Percentiles rank a stretch among this genome's conserved stretches.
phyloP scores from a whole-genome alignment of 92 coral and sea anemone species.

The Zoanthus sociatus region DNA sequence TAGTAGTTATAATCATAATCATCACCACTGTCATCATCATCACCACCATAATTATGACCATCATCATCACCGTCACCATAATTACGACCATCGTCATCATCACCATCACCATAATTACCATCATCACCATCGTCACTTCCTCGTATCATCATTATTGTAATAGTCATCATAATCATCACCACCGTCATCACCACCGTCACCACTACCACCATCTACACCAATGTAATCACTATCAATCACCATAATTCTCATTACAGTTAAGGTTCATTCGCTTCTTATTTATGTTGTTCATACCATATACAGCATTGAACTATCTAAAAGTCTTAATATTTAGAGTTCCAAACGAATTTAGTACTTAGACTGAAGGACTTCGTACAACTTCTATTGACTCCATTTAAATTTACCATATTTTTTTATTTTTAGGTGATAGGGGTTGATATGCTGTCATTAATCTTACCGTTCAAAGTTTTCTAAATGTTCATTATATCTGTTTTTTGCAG shows the following conservation, averaged over 20 bases:
- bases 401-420: too few relatives aligned
- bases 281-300: neutral
- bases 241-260: too few relatives aligned
- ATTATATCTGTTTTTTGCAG: slow-evolving; percentile 20
- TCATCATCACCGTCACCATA: neutral
- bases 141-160: too few relatives aligned
- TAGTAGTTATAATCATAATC: too few relatives aligned
- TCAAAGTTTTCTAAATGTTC: neutral
- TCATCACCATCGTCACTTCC: neutral
- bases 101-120: neutral
- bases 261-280: too few relatives aligned
- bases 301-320: too few relatives aligned
- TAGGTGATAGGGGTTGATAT: too few relatives aligned
- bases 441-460: too few relatives aligned
- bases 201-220: neutral
- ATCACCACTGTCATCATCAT: neutral
- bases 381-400: too few relatives aligned
- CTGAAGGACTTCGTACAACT: too few relatives aligned
- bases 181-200: neutral
- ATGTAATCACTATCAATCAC: neutral
- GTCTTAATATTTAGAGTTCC: too few relatives aligned
- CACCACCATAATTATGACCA: neutral
- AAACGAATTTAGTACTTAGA: too few relatives aligned
- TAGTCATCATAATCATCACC: neutral
- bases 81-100: neutral